Conservation (phyloP, 2,888 invertebrate genomes). For the Melanostoma mellinum region DNA sequence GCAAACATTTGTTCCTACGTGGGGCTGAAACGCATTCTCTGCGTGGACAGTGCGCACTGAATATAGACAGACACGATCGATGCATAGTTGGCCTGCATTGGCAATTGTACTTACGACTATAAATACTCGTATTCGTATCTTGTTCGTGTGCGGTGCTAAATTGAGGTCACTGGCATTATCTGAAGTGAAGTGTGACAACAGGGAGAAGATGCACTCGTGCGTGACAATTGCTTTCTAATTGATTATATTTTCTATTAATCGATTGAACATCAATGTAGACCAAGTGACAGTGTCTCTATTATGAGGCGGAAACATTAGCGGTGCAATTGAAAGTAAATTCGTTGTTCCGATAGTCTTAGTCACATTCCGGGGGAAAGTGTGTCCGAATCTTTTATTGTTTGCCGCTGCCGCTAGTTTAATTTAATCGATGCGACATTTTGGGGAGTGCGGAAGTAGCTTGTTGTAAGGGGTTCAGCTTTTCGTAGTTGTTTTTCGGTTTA, state of each 20-base stretch:
- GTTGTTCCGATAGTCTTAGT: constrained; percentile 1
- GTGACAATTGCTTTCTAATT: constrained; percentile 69
- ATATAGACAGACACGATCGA: constrained; percentile 46
- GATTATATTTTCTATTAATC: constrained; percentile 65
- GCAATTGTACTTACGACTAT: constrained; percentile 8
- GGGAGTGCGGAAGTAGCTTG: constrained; percentile 54
- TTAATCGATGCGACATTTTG: constrained; percentile 54
- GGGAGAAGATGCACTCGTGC: constrained; percentile 46
- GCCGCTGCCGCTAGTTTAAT: constrained; percentile 39
- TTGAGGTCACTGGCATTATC: constrained; percentile 66
- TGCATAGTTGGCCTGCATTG: constrained; percentile 45
- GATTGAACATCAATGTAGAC: constrained; percentile 33
- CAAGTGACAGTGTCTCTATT: constrained; percentile 64
- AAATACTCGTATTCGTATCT: no score
- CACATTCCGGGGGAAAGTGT: no score
- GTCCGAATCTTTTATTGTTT: constrained; percentile 1
- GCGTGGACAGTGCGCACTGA: constrained; percentile 18
- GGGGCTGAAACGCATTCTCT: constrained; percentile 2
- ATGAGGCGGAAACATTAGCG: constrained; percentile 68
- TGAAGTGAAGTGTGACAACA: constrained; percentile 51
- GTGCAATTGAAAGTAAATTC: constrained; percentile 45
- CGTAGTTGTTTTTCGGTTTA: constrained; percentile 49
- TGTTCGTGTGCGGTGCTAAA: constrained; percentile 33
- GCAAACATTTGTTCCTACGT: constrained; percentile 66
- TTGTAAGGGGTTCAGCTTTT: constrained; percentile 37